These are phyloP conservation scores for Centropus bengalensis DNA, from an alignment of 2,113 vertebrate genomes.

Conservation along the genomic window DNA sequence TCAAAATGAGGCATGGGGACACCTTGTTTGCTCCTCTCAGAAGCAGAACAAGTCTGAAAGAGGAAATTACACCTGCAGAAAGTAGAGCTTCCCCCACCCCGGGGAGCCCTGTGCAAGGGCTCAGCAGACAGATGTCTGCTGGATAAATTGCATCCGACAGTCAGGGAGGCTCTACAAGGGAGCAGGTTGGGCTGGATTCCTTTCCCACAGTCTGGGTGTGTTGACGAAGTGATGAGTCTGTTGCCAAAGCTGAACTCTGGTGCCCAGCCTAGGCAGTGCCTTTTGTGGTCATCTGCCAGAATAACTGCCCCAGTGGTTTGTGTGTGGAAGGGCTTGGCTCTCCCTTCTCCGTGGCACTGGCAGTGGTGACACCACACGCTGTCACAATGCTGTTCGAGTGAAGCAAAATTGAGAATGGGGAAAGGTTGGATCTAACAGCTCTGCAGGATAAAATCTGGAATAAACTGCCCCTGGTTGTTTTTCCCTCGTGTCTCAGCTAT, in stretches of 20 bases:
- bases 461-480: not conserved
- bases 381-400: rapidly evolving
- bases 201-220: constrained; percentile 63
- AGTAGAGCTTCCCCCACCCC: not conserved
- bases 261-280: constrained; percentile 24
- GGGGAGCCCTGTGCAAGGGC: not conserved
- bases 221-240: not conserved
- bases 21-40: rapidly evolving
- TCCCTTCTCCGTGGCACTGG: not conserved
- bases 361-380: not conserved
- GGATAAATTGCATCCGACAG: constrained; percentile 38
- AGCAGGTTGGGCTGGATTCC: constrained; percentile 58
- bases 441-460: not conserved
- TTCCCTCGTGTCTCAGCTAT: not conserved
- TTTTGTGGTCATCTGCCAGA: not conserved
- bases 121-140: constrained; percentile 54
- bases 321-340: constrained; percentile 6
- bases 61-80: not conserved
- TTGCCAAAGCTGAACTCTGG: not conserved
- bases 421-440: not conserved
- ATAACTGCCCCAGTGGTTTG: constrained; percentile 8
- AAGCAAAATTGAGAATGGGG: not conserved
- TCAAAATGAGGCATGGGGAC: not conserved
- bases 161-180: constrained; percentile 10
- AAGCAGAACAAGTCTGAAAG: not conserved